phyloP scores from a whole-genome alignment of 1,140 invertebrate species.

The Zaprionus ghesquierei region DNA sequence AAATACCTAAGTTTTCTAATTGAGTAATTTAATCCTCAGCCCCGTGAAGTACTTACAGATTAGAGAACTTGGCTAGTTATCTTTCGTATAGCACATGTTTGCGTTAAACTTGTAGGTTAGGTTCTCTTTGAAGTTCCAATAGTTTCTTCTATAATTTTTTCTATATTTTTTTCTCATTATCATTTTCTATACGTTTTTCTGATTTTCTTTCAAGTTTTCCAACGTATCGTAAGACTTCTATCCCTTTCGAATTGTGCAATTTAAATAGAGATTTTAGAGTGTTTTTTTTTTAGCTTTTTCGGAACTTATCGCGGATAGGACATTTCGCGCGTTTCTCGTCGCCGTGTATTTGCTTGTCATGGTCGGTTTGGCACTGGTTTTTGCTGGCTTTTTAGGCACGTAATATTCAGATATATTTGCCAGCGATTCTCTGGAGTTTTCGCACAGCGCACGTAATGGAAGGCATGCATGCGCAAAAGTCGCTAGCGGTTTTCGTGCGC shows the following conservation, averaged over 20 bases:
- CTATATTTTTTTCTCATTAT: background rate
- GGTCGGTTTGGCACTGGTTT: background rate
- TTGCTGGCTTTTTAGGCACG: background rate
- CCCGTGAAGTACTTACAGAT: background rate
- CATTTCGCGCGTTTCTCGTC: background rate
- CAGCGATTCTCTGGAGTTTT: conserved; percentile 5
- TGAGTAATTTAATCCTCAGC: background rate
- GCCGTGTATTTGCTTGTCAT: background rate
- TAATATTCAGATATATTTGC: conserved; percentile 36
- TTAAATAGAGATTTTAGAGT: background rate
- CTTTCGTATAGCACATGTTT: background rate
- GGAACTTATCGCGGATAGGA: background rate
- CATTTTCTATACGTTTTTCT: background rate
- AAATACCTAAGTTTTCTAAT: background rate
- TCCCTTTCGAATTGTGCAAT: background rate
- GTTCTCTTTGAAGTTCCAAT: background rate
- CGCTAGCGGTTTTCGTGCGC: conserved; percentile 26
- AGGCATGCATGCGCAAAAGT: conserved; percentile 16
- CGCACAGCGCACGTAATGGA: background rate
- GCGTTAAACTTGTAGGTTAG: background rate
- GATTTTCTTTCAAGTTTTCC: background rate
- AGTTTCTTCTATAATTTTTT: background rate
- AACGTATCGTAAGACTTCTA: background rate
- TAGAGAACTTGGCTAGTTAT: background rate
- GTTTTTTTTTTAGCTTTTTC: background rate